phyloP scores from a whole-genome alignment of 2,888 invertebrate genomes.

The Ditylenchus weischeri region DNA sequence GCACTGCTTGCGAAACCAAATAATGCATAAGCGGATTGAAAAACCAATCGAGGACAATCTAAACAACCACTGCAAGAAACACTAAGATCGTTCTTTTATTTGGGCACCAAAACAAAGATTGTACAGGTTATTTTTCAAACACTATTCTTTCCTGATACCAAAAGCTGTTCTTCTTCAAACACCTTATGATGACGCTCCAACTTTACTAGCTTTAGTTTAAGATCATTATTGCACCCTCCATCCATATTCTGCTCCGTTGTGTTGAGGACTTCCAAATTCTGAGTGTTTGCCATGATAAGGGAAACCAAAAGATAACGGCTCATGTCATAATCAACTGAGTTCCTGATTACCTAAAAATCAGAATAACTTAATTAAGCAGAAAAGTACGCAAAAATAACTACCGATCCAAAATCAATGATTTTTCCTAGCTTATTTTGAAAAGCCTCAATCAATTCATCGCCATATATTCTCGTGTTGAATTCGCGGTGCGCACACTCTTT shows the following conservation, averaged over 20 bases:
- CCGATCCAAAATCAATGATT: slow-evolving; percentile 19
- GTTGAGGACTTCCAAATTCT: slow-evolving; percentile 29
- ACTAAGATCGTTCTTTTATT: too few species aligned
- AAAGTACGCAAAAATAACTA: neutral
- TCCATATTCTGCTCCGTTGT: neutral
- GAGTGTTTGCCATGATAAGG: slow-evolving; percentile 30
- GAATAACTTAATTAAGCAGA: neutral
- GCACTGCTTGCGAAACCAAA: too few species aligned
- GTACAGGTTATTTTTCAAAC: too few species aligned
- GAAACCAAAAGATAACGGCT: slow-evolving; percentile 32
- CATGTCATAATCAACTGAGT: slow-evolving; percentile 26
- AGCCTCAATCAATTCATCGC: slow-evolving; percentile 19
- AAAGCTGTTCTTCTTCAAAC: too few species aligned
- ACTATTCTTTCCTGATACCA: too few species aligned
- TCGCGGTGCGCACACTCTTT: slow-evolving; percentile 17
- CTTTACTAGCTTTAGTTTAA: neutral
- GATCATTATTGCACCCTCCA: neutral
- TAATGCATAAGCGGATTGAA: too few species aligned
- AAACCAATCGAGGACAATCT: too few species aligned
- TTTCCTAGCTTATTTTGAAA: slow-evolving; percentile 13
- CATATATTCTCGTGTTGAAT: slow-evolving; percentile 21
- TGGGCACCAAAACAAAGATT: too few species aligned
- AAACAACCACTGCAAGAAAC: too few species aligned
- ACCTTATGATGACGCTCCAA: slow-evolving; percentile 7
- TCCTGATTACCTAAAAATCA: neutral